Conservation (phyloP, 2,888 invertebrate species). For the Marronus borbonicus region DNA sequence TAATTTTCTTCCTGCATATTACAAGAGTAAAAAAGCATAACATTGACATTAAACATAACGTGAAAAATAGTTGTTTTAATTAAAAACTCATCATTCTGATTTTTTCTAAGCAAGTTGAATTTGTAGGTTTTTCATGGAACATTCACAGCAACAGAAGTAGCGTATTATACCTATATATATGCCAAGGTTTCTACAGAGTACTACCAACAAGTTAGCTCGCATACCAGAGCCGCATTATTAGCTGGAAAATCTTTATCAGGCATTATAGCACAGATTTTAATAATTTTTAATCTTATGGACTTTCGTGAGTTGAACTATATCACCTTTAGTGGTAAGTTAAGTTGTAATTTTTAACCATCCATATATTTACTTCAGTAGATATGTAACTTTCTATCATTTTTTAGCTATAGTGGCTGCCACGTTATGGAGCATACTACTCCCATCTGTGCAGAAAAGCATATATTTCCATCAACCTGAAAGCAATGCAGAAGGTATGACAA, state of each 20-base stretch:
- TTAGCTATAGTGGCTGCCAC: conserved; percentile 82
- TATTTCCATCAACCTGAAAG: conserved; percentile 77
- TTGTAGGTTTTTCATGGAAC: conserved; percentile 86
- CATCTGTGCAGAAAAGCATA: conserved; percentile 81
- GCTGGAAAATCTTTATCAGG: conserved; percentile 86
- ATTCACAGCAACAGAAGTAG: conserved; percentile 91
- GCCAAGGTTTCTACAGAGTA: conserved; percentile 86
- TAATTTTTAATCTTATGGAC: conserved; percentile 78
- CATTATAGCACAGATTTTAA: conserved; percentile 81
- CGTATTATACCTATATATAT: conserved; percentile 95
- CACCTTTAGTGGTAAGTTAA: conserved; percentile 77
- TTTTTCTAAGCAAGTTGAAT: conserved; percentile 53
- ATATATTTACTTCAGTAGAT: background rate
- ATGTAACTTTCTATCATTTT: conserved; percentile 4
- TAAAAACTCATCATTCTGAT: background rate
- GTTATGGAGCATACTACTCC: conserved; percentile 81
- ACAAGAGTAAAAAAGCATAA: too few relatives aligned
- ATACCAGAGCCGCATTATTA: conserved; percentile 86
- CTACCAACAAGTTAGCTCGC: conserved; percentile 89
- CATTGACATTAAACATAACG: too few relatives aligned
- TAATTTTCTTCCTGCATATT: too few relatives aligned
- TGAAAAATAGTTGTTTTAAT: background rate
- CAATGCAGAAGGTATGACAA: conserved; percentile 50
- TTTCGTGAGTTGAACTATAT: conserved; percentile 87
- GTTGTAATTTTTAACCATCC: background rate